A percentile compares a stretch with the other conserved stretches of the same genome.
These are phyloP conservation scores for Nannospalax galili DNA, from an alignment of 2,113 vertebrate species.

Conservation along the genomic window DNA sequence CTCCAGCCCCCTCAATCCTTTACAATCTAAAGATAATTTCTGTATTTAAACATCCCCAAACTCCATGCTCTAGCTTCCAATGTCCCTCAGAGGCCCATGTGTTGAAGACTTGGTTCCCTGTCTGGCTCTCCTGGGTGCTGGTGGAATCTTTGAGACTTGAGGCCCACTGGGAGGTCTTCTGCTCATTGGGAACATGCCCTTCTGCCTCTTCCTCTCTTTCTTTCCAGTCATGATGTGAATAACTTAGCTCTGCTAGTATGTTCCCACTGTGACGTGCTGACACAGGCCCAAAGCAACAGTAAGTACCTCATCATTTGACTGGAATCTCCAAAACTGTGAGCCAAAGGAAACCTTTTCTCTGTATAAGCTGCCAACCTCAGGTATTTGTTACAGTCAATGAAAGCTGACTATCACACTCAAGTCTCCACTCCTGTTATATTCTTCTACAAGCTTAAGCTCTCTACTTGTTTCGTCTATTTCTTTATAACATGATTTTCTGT, in stretches of 20 bases:
- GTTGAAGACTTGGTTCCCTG: not conserved
- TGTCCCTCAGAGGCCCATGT: not conserved
- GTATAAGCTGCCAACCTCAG: not conserved
- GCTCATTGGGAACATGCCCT: not conserved
- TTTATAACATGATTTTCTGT: not conserved
- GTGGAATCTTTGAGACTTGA: not conserved
- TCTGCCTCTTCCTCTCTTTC: not conserved
- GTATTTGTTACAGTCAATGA: not conserved
- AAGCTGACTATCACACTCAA: not conserved
- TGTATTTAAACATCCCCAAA: not conserved
- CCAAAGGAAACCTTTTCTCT: not conserved
- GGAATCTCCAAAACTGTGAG: not conserved
- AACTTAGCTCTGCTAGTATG: not conserved
- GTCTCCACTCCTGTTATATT: not conserved
- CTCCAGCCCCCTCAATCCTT: no score
- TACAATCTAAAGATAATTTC: not conserved
- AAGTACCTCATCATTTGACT: not conserved
- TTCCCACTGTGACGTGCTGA: no score
- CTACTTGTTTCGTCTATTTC: rapidly evolving
- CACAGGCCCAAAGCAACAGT: not conserved
- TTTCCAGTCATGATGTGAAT: not conserved
- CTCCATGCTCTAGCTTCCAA: not conserved
- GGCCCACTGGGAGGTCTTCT: not conserved
- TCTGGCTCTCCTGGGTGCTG: not conserved
- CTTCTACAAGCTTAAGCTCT: not conserved